Percentiles rank a stretch among this genome's conserved stretches.
Conservation (phyloP, 37 sponge, comb jelly and placozoan genomes). For the Bolinopsis microptera region DNA sequence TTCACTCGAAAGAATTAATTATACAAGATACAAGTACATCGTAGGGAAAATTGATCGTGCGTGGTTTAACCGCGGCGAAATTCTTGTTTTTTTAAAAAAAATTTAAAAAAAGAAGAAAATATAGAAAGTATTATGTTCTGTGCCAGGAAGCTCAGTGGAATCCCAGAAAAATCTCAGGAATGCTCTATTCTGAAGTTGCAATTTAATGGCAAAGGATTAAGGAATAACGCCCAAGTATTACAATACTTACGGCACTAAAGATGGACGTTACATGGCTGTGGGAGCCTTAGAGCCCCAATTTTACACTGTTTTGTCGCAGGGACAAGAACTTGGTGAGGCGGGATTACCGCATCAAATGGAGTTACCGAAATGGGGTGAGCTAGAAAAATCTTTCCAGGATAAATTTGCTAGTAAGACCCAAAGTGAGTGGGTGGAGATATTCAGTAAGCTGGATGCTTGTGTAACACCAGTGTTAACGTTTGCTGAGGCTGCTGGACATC, state of each 20-base stretch:
- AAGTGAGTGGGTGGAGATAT: conserved; percentile 86
- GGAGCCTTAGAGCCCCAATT: conserved; percentile 97
- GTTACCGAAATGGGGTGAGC: conserved; percentile 47
- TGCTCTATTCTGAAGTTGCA: too few species aligned
- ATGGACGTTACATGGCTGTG: conserved; percentile 90
- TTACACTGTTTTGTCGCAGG: conserved; percentile 68
- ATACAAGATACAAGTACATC: too few species aligned
- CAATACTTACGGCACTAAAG: conserved; percentile 86
- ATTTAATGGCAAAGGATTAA: too few species aligned
- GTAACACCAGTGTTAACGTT: conserved; percentile 90
- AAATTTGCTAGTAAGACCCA: conserved; percentile 77
- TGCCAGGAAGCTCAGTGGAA: too few species aligned
- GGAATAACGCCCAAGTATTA: too few species aligned
- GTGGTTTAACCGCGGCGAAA: too few species aligned
- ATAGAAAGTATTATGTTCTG: too few species aligned
- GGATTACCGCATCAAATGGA: conserved; percentile 67
- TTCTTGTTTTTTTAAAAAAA: too few species aligned
- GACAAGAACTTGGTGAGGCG: not conserved
- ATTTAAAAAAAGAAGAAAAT: too few species aligned
- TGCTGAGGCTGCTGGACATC: conserved; percentile 80
- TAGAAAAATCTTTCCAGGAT: conserved; percentile 8
- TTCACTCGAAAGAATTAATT: too few species aligned
- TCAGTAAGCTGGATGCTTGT: conserved; percentile 92
- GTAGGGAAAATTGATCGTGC: too few species aligned
- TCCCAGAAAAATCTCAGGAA: too few species aligned